A percentile compares a stretch with the other conserved stretches of the same genome.
These are phyloP conservation scores for Caiman crocodilus DNA, from an alignment of 2,797 vertebrate genomes.

Conservation along the genomic window DNA sequence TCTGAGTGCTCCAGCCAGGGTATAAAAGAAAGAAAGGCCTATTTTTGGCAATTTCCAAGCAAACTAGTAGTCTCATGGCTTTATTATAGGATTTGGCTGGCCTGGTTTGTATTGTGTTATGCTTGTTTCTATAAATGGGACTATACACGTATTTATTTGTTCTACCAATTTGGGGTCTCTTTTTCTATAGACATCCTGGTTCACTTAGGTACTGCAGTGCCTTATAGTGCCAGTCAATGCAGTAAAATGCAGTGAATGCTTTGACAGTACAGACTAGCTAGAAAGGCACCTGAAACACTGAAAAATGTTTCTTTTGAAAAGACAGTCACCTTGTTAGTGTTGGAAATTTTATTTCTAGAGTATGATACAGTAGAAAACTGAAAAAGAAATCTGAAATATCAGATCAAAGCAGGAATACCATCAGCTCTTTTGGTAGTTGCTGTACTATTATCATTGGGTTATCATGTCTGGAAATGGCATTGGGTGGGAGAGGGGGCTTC, in stretches of 20 bases:
- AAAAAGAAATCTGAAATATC: not conserved
- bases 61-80: not conserved
- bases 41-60: accelerated
- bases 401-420: not conserved
- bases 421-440: not conserved
- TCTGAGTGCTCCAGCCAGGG: not conserved
- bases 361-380: not conserved
- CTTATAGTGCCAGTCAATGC: not conserved
- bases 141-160: too few relatives aligned
- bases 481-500: not conserved
- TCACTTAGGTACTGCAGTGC: not conserved
- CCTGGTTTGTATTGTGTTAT: not conserved
- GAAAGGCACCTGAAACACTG: not conserved
- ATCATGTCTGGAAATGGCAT: not conserved
- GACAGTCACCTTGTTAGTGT: not conserved
- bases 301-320: not conserved
- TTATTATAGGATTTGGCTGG: not conserved
- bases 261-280: not conserved
- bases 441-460: not conserved
- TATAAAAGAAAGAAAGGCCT: not conserved
- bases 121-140: accelerated
- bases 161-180: not conserved
- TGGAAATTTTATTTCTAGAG: not conserved
- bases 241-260: not conserved
- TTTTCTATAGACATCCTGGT: not conserved